Percentiles rank a stretch among this genome's conserved stretches.
These are phyloP conservation scores for Hermaeophaga mercurialis DNA, from an alignment of 2,888 invertebrate genomes.

Conservation along the genomic window DNA sequence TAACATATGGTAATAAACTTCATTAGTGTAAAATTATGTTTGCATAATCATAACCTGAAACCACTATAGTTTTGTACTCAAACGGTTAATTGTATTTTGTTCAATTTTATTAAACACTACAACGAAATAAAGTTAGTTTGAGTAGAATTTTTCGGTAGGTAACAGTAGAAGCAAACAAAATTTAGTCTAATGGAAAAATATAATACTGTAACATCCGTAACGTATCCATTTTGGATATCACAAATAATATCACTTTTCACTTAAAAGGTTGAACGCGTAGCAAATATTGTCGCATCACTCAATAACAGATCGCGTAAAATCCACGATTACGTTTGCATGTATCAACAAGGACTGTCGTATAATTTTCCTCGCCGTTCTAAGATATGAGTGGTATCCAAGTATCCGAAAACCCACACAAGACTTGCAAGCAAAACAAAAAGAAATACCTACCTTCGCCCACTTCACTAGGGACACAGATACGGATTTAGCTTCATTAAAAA, in stretches of 20 bases:
- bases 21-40: too few species aligned
- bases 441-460: constrained; percentile 50
- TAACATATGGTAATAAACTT: too few species aligned
- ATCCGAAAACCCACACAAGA: constrained; percentile 53
- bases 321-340: constrained; percentile 45
- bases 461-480: constrained; percentile 36
- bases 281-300: constrained; percentile 12
- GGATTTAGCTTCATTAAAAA: too few species aligned
- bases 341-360: constrained; percentile 45
- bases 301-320: constrained; percentile 1
- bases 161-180: not conserved
- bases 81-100: too few species aligned
- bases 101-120: too few species aligned
- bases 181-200: not conserved
- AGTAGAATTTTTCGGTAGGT: constrained; percentile 1
- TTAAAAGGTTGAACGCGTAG: constrained; percentile 8
- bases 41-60: too few species aligned
- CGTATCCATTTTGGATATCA: constrained; percentile 1
- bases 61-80: too few species aligned
- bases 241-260: constrained; percentile 7
- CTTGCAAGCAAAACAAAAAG: constrained; percentile 46
- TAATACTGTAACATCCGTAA: constrained; percentile 2
- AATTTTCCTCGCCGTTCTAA: constrained; percentile 43
- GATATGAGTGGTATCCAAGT: constrained; percentile 51
- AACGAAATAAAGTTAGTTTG: not conserved